A percentile compares a stretch with the other conserved stretches of the same genome.
Conservation (phyloP, 1,140 invertebrate species). For the Whitmania pigra region DNA sequence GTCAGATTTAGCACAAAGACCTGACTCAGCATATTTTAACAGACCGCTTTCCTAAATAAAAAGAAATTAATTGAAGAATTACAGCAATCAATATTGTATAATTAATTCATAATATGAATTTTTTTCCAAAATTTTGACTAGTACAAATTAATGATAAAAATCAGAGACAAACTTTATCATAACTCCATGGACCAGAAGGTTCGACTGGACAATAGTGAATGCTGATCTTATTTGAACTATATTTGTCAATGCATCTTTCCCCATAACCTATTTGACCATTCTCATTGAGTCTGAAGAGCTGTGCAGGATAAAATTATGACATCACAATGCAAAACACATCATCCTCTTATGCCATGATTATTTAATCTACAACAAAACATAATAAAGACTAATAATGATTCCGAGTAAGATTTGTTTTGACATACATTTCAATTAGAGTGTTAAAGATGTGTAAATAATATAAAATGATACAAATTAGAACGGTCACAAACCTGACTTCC, state of each 20-base stretch:
- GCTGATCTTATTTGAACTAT: constrained; percentile 7
- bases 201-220: constrained; percentile 34
- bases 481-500: constrained; percentile 63
- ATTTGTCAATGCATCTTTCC: constrained; percentile 51
- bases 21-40: constrained; percentile 9
- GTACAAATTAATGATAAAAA: neutral
- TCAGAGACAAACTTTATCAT: constrained; percentile 29
- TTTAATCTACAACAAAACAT: neutral
- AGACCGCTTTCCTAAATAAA: constrained; percentile 15
- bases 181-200: constrained; percentile 36
- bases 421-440: neutral
- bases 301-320: constrained; percentile 26
- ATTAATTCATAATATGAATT: too few relatives aligned
- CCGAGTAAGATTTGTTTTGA: neutral
- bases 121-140: too few relatives aligned
- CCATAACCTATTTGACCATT: constrained; percentile 87
- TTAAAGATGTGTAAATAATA: too few relatives aligned
- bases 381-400: constrained; percentile 7
- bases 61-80: constrained; percentile 6
- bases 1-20: constrained; percentile 13
- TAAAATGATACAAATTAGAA: neutral
- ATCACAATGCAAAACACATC: constrained; percentile 1
- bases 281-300: constrained; percentile 77
- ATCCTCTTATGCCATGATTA: neutral
- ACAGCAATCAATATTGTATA: too few relatives aligned